Percentiles rank a stretch among this genome's conserved stretches.
These are phyloP conservation scores for Eumerus sabulonum DNA, from an alignment of 2,888 invertebrate genomes.

Conservation along the genomic window DNA sequence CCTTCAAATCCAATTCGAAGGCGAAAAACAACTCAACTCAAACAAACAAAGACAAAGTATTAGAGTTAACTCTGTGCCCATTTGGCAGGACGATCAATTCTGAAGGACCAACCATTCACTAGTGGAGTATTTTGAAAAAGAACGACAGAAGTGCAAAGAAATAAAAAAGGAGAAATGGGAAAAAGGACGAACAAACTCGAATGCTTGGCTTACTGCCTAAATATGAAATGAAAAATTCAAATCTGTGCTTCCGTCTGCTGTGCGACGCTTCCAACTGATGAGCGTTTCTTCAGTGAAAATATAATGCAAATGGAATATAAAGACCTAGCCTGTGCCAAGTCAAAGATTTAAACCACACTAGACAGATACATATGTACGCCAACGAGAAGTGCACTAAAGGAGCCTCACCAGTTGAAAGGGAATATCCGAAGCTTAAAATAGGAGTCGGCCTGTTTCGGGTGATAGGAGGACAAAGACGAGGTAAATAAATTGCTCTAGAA, in stretches of 20 bases:
- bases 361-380: slow-evolving; percentile 10
- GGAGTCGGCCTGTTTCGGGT: not conserved
- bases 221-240: slow-evolving; percentile 67
- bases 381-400: slow-evolving; percentile 44
- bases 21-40: slow-evolving; percentile 38
- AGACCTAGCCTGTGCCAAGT: slow-evolving; percentile 57
- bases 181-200: slow-evolving; percentile 35
- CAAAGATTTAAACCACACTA: slow-evolving; percentile 48
- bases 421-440: not conserved
- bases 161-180: not conserved
- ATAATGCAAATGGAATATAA: slow-evolving; percentile 52
- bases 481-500: slow-evolving; percentile 13
- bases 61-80: slow-evolving; percentile 52
- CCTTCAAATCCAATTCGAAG: slow-evolving; percentile 5
- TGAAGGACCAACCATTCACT: slow-evolving; percentile 47
- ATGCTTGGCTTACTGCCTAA: slow-evolving; percentile 65
- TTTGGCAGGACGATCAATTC: slow-evolving; percentile 61
- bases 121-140: slow-evolving; percentile 22
- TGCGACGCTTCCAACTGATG: slow-evolving; percentile 5
- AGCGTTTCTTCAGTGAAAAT: slow-evolving; percentile 24
- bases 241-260: slow-evolving; percentile 47
- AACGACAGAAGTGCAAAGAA: too few relatives aligned
- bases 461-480: not conserved
- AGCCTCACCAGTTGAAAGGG: slow-evolving; percentile 36
- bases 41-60: slow-evolving; percentile 20